Evolutionary conservation across 2,797 vertebrate species (phyloP), one percentile per base, ranked within the genome.

Genomic region (Mycteria americana): DNA sequence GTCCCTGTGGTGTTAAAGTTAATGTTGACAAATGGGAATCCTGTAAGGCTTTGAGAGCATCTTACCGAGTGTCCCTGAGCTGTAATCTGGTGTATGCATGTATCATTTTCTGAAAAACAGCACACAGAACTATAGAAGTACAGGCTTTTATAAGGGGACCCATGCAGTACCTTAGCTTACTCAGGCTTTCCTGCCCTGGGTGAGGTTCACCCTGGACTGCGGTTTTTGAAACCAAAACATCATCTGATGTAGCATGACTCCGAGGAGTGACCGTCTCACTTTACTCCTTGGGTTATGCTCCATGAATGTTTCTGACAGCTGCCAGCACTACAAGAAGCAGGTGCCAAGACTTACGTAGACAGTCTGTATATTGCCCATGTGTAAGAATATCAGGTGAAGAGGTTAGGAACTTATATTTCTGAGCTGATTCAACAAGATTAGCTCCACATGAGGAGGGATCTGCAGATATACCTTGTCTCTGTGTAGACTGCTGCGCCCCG

Each of bases 381-480:
- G 27, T 35, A 22, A 63, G 75, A 41, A 9, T 7, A 27, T 28
- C 43, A 33, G 60, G 18, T 53, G 67, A 72, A 39, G 33, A 63
- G 19, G 4, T 78, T 63, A 53, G 33, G 33, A 24, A 24, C 13
- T 59, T 73, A 31, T 43, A 6, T 53, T 37, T 88, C 33, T 70
- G 48, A 88, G n/a, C 37, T 57, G 41, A 31, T 43, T 57, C 17
- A 72, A n/a, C 4, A 41, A 53, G 30, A 18, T 85, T 3, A 83
- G 25, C 68, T 77, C 33, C 19, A 8, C 0, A 0, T 23, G 65
- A 57, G 33, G 65, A 73, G 37, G 37, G 18, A 77, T 21, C 23
- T 63, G 69, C 0, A 0, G 54, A 57, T 10, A 10, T 46, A 6
- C 3, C 0, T 79, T 59, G 27, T 31, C 31, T 48, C 33, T 33